phyloP scores from a whole-genome alignment of 2,888 invertebrate species.

The Invenusta paracnida region DNA sequence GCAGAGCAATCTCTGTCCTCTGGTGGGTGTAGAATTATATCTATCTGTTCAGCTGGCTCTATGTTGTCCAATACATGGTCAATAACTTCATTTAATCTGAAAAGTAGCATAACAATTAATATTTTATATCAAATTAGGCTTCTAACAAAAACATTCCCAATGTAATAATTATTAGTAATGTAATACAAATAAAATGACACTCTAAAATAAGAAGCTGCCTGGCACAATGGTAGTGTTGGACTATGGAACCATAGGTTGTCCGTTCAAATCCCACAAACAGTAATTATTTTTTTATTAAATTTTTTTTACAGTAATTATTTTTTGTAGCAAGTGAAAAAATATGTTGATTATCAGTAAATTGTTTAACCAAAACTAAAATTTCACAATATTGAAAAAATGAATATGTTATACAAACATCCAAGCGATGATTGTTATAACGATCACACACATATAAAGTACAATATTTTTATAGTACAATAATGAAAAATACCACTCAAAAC shows the following conservation, averaged over 20 bases:
- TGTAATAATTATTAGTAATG: not conserved
- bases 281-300: not conserved
- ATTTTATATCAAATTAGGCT: not conserved
- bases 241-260: no score
- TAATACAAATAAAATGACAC: not conserved
- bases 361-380: not conserved
- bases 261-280: not conserved
- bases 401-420: not conserved
- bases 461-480: not conserved
- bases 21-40: not conserved
- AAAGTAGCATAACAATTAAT: not conserved
- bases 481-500: not conserved
- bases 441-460: not conserved
- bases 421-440: not conserved
- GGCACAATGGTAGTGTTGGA: no score
- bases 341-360: not conserved
- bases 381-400: not conserved
- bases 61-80: not conserved
- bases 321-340: no score
- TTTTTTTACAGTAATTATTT: no score
- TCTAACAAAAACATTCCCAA: not conserved
- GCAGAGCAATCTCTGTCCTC: not conserved
- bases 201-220: no score
- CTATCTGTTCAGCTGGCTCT: not conserved
- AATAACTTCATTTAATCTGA: slow-evolving; percentile 12